These are phyloP conservation scores for Philopedon plagiatum DNA, from an alignment of 2,888 invertebrate genomes.

Conservation along the genomic window DNA sequence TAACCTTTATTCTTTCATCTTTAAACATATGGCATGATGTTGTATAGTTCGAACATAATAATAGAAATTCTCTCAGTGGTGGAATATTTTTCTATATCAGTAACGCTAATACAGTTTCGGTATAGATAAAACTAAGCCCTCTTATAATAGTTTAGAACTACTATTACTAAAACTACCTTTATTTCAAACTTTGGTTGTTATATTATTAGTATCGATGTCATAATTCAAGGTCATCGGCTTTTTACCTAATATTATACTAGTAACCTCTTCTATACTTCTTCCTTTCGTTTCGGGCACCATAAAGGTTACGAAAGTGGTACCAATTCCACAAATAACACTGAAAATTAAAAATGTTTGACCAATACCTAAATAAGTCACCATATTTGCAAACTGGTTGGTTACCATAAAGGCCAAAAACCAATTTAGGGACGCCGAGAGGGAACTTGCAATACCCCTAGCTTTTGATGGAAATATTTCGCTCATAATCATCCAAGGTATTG, in stretches of 20 bases:
- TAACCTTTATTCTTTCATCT: no score
- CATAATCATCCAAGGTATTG: constrained; percentile 81
- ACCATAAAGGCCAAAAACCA: constrained; percentile 80
- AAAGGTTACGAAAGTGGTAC: constrained; percentile 75
- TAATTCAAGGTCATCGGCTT: not conserved
- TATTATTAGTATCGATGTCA: constrained; percentile 15
- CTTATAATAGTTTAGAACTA: no score
- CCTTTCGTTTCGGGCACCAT: constrained; percentile 81
- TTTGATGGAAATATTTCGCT: constrained; percentile 78
- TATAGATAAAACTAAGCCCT: no score
- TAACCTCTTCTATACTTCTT: constrained; percentile 72
- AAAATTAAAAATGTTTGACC: constrained; percentile 80
- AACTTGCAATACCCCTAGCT: constrained; percentile 76
- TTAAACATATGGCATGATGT: no score
- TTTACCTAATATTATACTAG: constrained; percentile 67
- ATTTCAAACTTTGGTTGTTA: constrained; percentile 14
- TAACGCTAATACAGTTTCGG: no score
- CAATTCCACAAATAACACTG: constrained; percentile 73
- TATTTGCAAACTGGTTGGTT: constrained; percentile 75
- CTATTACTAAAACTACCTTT: no score
- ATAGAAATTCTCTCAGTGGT: no score
- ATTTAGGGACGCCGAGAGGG: constrained; percentile 78
- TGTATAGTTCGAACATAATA: no score
- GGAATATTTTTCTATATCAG: no score
- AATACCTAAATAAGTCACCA: constrained; percentile 72